Evolutionary conservation across 2,113 vertebrate genomes (phyloP).

Genomic region (Amblyornis subalaris): DNA sequence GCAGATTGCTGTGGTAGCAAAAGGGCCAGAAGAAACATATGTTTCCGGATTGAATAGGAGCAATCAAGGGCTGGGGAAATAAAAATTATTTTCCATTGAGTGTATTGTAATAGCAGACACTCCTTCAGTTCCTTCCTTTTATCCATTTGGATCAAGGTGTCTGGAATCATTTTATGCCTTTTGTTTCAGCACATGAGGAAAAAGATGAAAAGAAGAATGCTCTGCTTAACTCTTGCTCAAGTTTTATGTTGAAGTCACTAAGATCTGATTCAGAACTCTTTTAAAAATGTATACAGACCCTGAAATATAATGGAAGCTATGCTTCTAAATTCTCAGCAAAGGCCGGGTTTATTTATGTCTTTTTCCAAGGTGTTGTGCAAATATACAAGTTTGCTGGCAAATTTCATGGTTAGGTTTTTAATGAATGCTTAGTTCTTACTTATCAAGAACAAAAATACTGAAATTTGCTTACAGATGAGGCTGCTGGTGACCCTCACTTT

Average conservation of each 20-base stretch:
- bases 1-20: not conserved
- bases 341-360: not conserved
- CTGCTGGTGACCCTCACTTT: not conserved
- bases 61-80: not conserved
- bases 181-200: not conserved
- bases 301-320: not conserved
- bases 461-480: not conserved
- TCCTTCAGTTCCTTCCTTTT: not conserved
- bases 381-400: not conserved
- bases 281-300: not conserved
- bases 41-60: not conserved
- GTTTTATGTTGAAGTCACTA: not conserved
- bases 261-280: not conserved
- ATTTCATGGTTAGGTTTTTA: not conserved
- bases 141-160: not conserved
- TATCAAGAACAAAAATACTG: not conserved
- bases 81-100: not conserved
- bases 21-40: not conserved
- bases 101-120: not conserved
- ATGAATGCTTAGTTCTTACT: not conserved
- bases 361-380: not conserved
- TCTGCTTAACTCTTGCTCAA: not conserved
- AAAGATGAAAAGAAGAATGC: not conserved
- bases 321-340: not conserved
- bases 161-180: not conserved